Conservation (phyloP, 2,888 invertebrate genomes). For the Ichneumoninae sp. region DNA sequence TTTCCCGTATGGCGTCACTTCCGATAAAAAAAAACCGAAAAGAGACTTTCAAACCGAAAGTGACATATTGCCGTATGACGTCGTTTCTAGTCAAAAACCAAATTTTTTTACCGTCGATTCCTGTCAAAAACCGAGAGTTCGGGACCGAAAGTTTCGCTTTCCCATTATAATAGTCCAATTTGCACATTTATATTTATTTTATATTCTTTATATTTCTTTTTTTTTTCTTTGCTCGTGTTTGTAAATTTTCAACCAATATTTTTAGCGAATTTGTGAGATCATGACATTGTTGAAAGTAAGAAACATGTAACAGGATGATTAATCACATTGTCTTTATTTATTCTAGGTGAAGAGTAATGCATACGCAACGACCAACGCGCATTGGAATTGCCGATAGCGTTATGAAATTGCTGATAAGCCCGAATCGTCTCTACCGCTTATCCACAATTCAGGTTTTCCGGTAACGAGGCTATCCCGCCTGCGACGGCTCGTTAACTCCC, state of each 20-base stretch:
- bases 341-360: conserved; percentile 18
- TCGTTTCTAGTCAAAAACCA: no score
- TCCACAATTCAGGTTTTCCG: conserved; percentile 31
- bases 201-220: no score
- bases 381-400: conserved; percentile 49
- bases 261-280: background rate
- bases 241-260: background rate
- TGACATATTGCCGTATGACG: no score
- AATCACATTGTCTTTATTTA: conserved; percentile 58
- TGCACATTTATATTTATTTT: no score
- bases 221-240: background rate
- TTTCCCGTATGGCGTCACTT: no score
- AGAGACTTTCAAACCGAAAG: no score
- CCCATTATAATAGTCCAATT: no score
- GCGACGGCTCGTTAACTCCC: conserved; percentile 8
- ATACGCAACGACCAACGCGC: conserved; percentile 37
- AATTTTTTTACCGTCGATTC: no score
- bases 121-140: no score
- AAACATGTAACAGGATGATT: conserved; percentile 55
- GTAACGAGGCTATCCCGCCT: conserved; percentile 23
- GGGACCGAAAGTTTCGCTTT: no score
- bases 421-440: conserved; percentile 2
- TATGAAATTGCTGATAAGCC: conserved; percentile 56
- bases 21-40: no score
- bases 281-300: conserved; percentile 43